Conservation (phyloP, 1,140 invertebrate genomes). For the Tachypleus tridentatus region DNA sequence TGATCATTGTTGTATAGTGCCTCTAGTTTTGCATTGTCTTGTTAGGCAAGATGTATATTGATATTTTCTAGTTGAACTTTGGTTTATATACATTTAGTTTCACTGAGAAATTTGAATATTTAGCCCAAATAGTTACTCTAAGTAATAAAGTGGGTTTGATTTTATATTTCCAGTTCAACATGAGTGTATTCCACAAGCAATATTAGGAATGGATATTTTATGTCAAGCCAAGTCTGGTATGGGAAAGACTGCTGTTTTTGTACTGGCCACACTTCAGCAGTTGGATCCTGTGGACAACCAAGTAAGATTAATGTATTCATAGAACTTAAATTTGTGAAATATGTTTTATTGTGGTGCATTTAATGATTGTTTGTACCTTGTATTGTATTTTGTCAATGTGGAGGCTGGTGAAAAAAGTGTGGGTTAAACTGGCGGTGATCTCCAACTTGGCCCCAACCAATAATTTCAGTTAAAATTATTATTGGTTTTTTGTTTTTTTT, state of each 20-base stretch:
- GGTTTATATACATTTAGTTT: conserved; percentile 3
- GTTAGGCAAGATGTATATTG: too few species aligned
- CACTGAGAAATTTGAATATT: neutral
- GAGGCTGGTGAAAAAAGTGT: conserved; percentile 61
- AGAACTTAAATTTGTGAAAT: neutral
- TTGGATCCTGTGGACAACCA: conserved; percentile 91
- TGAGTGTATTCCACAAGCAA: conserved; percentile 99
- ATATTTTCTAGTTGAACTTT: too few species aligned
- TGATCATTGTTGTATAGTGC: too few species aligned
- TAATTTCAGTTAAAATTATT: too few species aligned
- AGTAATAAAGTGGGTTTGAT: neutral
- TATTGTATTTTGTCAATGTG: neutral
- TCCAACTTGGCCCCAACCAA: conserved; percentile 31
- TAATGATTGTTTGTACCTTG: conserved; percentile 67
- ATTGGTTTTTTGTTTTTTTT: too few species aligned
- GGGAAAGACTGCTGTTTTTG: conserved; percentile 99
- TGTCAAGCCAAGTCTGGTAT: conserved; percentile 99
- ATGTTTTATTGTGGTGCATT: too few species aligned
- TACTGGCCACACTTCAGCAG: conserved; percentile 93
- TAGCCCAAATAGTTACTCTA: neutral
- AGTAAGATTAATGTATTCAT: conserved; percentile 24
- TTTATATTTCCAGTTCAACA: conserved; percentile 73
- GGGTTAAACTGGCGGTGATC: conserved; percentile 99
- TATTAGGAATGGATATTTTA: conserved; percentile 96
- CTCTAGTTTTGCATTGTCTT: too few species aligned